A percentile compares a stretch with the other conserved stretches of the same genome.
Conservation (phyloP, 2,797 vertebrate genomes). For the Streptopelia turtur region DNA sequence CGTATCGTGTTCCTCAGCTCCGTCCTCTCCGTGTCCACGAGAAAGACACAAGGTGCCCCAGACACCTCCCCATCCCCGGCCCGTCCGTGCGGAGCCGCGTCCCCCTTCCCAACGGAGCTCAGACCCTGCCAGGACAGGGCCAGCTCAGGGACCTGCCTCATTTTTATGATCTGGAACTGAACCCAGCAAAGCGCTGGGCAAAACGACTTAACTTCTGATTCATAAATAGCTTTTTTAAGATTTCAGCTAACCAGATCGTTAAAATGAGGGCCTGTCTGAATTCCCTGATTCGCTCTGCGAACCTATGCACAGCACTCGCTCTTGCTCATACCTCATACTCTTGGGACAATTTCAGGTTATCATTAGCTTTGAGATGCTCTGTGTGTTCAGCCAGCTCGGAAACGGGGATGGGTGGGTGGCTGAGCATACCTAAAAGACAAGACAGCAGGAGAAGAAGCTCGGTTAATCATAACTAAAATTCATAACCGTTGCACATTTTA, state of each 20-base stretch:
- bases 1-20: background rate
- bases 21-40: background rate
- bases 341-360: slow-evolving; percentile 98
- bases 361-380: slow-evolving; percentile 96
- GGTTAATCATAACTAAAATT: slow-evolving; percentile 24
- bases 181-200: background rate
- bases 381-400: slow-evolving; percentile 95
- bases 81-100: background rate
- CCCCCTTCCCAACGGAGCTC: background rate
- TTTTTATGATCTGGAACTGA: background rate
- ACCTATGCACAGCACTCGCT: background rate
- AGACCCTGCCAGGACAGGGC: background rate
- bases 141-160: background rate
- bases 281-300: background rate
- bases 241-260: background rate
- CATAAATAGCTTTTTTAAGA: background rate
- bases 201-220: background rate
- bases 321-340: slow-evolving; percentile 92
- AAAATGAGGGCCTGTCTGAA: background rate
- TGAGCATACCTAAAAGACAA: slow-evolving; percentile 91
- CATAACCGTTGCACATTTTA: background rate
- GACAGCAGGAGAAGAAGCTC: slow-evolving; percentile 51
- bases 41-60: background rate
- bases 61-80: background rate
- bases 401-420: slow-evolving; percentile 95